Conservation (phyloP, 2,888 invertebrate genomes). For the Colostygia pectinataria region DNA sequence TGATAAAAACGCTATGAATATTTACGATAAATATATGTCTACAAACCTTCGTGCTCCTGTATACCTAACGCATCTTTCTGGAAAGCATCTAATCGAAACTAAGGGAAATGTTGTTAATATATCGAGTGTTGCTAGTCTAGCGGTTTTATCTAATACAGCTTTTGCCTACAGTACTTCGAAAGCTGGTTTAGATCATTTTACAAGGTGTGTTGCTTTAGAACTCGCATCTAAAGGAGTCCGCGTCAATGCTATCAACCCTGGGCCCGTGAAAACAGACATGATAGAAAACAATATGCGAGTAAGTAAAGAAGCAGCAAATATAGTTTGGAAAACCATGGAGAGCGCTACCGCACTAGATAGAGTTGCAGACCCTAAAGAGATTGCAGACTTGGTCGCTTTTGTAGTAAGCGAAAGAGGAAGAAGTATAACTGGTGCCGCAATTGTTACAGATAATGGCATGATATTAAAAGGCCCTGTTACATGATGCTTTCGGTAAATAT, state of each 20-base stretch:
- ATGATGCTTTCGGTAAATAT: too few species aligned
- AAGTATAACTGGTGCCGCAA: too few species aligned
- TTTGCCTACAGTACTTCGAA: constrained; percentile 43
- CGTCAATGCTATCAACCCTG: constrained; percentile 93
- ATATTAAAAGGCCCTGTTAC: too few species aligned
- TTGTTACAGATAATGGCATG: too few species aligned
- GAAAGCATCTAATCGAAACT: constrained; percentile 40
- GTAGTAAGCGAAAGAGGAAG: too few species aligned
- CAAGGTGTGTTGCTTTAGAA: constrained; percentile 91
- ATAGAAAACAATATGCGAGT: constrained; percentile 21
- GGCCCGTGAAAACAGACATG: constrained; percentile 84
- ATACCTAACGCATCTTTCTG: constrained; percentile 39
- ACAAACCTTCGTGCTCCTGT: constrained; percentile 44
- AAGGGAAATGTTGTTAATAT: constrained; percentile 49
- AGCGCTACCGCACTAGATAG: constrained; percentile 92
- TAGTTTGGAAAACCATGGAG: constrained; percentile 85
- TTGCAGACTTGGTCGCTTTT: too few species aligned
- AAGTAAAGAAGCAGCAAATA: constrained; percentile 46
- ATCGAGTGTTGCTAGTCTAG: constrained; percentile 25
- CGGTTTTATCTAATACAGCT: neutral
- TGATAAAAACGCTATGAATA: constrained; percentile 35
- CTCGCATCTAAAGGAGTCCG: constrained; percentile 88
- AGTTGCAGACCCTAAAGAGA: constrained; percentile 50
- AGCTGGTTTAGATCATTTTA: constrained; percentile 89
- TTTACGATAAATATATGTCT: constrained; percentile 39